These are phyloP conservation scores for Athalia cordata DNA, from an alignment of 2,888 invertebrate species.

Conservation along the genomic window DNA sequence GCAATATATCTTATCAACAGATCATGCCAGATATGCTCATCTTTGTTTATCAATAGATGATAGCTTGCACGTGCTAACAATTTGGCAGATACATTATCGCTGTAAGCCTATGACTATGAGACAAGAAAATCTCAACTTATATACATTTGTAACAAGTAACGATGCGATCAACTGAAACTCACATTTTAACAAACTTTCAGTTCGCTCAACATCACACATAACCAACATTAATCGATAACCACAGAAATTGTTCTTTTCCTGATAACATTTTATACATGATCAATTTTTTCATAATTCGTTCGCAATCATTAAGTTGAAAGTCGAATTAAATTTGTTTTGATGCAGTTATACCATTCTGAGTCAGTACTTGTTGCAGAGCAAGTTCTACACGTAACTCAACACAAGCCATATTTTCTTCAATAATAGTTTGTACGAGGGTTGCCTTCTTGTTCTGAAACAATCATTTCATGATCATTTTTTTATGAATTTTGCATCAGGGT, in stretches of 20 bases:
- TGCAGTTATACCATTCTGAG: constrained; percentile 9
- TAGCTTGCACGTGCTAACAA: not conserved
- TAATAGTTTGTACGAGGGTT: constrained; percentile 81
- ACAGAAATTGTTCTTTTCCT: too few species aligned
- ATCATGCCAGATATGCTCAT: constrained; percentile 2
- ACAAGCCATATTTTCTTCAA: constrained; percentile 83
- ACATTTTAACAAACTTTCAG: not conserved
- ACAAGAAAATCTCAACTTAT: not conserved
- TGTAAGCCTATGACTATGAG: constrained; percentile 10
- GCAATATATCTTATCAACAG: constrained; percentile 33
- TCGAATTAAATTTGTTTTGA: constrained; percentile 36
- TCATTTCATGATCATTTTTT: constrained; percentile 32
- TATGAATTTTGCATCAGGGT: not conserved
- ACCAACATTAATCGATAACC: too few species aligned
- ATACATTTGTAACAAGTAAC: not conserved
- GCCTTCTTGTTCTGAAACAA: constrained; percentile 77
- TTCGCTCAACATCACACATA: not conserved
- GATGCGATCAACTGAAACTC: not conserved
- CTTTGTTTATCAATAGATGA: constrained; percentile 11
- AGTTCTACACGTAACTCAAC: constrained; percentile 83
- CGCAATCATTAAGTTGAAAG: not conserved
- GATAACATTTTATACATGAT: not conserved
- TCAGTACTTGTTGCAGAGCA: constrained; percentile 75
- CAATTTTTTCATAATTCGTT: not conserved
- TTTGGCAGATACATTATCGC: constrained; percentile 20